These are phyloP conservation scores for Drosophila yooni DNA, from an alignment of 2,888 invertebrate species.

Conservation along the genomic window DNA sequence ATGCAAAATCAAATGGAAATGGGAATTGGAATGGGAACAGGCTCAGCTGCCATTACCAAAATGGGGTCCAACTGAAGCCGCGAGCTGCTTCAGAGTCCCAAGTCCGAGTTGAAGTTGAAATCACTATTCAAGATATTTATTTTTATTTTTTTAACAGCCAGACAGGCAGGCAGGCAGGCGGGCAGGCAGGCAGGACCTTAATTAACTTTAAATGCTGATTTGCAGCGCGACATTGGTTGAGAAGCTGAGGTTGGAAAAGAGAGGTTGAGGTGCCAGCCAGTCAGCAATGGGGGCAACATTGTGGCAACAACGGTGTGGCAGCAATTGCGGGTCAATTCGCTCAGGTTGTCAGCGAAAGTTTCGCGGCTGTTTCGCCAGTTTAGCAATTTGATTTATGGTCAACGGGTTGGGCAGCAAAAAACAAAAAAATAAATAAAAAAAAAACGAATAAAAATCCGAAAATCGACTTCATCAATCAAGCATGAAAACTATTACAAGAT, in stretches of 20 bases:
- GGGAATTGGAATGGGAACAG: slow-evolving; percentile 6
- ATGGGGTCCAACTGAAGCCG: neutral
- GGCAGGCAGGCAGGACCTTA: slow-evolving; percentile 55
- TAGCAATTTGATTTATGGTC: slow-evolving; percentile 52
- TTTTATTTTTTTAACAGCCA: slow-evolving; percentile 1
- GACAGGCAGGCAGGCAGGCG: slow-evolving; percentile 7
- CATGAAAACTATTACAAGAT: slow-evolving; percentile 61
- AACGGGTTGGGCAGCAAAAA: slow-evolving; percentile 20
- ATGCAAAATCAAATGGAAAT: slow-evolving; percentile 62
- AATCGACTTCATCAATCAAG: slow-evolving; percentile 76
- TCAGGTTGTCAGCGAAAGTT: slow-evolving; percentile 65
- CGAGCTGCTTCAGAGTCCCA: slow-evolving; percentile 2
- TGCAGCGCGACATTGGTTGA: slow-evolving; percentile 9
- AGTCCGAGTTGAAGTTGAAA: slow-evolving; percentile 17
- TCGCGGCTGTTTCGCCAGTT: slow-evolving; percentile 30
- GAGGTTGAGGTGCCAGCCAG: slow-evolving; percentile 17
- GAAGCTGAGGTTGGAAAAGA: neutral
- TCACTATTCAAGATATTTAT: slow-evolving; percentile 29
- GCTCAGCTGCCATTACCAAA: slow-evolving; percentile 2
- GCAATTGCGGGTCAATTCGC: slow-evolving; percentile 55
- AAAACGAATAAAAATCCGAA: slow-evolving; percentile 36
- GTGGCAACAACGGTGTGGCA: neutral
- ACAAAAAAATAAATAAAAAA: neutral
- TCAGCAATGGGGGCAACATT: slow-evolving; percentile 16
- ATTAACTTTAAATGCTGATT: slow-evolving; percentile 67